A percentile compares a stretch with the other conserved stretches of the same genome.
Evolutionary conservation across 2,113 vertebrate species (phyloP).

Genomic region (Myxocyprinus asiaticus): DNA sequence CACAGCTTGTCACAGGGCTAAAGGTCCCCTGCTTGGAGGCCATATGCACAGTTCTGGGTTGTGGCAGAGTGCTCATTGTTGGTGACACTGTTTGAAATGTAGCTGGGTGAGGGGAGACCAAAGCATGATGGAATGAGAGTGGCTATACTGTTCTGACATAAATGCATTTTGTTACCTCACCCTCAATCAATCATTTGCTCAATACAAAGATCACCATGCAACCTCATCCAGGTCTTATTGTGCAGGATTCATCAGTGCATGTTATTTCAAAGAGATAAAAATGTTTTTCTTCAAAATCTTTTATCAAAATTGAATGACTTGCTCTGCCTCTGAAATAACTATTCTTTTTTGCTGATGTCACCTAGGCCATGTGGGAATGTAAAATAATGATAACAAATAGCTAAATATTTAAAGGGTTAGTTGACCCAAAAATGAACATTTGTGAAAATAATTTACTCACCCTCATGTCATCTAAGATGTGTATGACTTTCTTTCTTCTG

Average conservation of each 20-base stretch:
- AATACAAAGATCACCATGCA: conserved; percentile 36
- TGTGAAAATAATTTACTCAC: too few species aligned
- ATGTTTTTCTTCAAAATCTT: too few species aligned
- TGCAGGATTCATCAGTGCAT: too few species aligned
- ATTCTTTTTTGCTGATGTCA: conserved; percentile 17
- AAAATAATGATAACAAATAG: conserved; percentile 14
- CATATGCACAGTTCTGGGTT: conserved; percentile 51
- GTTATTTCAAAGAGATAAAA: too few species aligned
- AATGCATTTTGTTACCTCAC: background rate
- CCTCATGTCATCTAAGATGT: too few species aligned
- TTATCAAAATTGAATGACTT: too few species aligned
- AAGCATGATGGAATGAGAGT: background rate
- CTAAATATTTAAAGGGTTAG: too few species aligned
- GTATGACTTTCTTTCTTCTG: too few species aligned
- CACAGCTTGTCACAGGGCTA: conserved; percentile 32
- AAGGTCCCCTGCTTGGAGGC: conserved; percentile 29
- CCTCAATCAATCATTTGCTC: conserved; percentile 5
- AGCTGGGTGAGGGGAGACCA: conserved; percentile 20
- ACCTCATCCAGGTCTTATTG: conserved; percentile 16
- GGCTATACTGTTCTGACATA: background rate
- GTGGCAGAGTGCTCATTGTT: background rate
- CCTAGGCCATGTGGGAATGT: background rate
- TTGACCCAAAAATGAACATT: too few species aligned
- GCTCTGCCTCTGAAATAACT: too few species aligned
- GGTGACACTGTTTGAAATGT: conserved; percentile 10